A percentile compares a stretch with the other conserved stretches of the same genome.
These are phyloP conservation scores for Pterocles burchelli DNA, from an alignment of 2,113 vertebrate genomes.

Conservation along the genomic window DNA sequence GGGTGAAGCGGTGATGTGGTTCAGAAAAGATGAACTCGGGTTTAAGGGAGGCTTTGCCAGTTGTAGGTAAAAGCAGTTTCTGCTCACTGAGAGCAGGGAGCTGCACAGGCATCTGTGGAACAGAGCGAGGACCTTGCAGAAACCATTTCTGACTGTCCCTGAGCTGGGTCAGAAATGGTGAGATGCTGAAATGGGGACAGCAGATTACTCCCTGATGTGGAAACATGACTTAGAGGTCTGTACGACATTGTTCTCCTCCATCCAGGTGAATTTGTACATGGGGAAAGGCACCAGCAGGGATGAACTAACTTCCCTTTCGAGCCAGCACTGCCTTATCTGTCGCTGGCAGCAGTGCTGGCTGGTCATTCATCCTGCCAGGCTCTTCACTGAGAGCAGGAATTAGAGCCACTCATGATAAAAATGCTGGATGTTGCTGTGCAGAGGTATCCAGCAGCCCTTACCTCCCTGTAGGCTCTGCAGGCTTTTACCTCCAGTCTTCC, in stretches of 20 bases:
- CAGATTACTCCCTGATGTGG: background rate
- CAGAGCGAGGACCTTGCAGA: background rate
- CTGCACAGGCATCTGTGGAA: background rate
- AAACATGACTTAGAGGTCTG: fast-evolving
- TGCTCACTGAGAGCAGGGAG: background rate
- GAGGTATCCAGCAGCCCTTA: background rate
- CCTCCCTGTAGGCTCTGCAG: background rate
- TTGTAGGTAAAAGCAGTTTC: background rate
- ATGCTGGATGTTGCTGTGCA: background rate
- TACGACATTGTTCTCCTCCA: background rate
- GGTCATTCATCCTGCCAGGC: background rate
- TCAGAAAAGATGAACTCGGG: background rate
- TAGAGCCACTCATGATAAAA: background rate
- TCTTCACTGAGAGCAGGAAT: background rate
- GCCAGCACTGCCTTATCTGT: background rate
- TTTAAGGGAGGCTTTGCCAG: background rate
- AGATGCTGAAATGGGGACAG: background rate
- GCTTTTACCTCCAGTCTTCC: background rate
- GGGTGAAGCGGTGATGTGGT: background rate
- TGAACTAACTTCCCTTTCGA: background rate
- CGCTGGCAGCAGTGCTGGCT: background rate
- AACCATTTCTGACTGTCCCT: background rate
- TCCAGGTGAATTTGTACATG: background rate
- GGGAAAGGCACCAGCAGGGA: background rate
- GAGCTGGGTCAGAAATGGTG: background rate